phyloP scores from a whole-genome alignment of 2,888 invertebrate genomes.

The Patella ulyssiponensis region DNA sequence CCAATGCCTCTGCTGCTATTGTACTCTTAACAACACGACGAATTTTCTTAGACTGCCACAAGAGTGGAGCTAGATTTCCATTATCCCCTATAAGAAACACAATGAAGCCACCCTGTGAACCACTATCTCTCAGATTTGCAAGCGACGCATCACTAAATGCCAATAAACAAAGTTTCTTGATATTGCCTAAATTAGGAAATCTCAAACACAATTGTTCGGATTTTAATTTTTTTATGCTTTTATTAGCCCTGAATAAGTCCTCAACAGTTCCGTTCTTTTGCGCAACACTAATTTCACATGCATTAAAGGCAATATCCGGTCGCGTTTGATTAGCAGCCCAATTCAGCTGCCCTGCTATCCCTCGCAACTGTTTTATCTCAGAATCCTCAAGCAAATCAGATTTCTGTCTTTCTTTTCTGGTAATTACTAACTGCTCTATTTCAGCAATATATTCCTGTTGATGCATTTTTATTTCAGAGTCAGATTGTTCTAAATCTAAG shows the following conservation, averaged over 20 bases:
- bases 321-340: neutral
- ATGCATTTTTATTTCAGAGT: no score
- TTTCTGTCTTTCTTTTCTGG: no score
- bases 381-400: no score
- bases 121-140: neutral
- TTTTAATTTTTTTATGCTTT: neutral
- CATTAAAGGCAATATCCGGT: neutral
- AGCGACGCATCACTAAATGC: neutral
- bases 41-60: neutral
- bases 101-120: neutral
- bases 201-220: neutral
- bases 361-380: no score
- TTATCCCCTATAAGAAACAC: neutral
- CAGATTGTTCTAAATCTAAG: no score
- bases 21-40: neutral
- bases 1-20: neutral
- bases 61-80: neutral
- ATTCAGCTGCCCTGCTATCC: neutral
- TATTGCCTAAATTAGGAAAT: constrained; percentile 7
- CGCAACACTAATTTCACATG: constrained; percentile 1
- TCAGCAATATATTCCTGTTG: no score
- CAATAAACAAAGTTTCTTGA: no score
- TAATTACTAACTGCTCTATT: no score
- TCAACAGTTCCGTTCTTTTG: neutral
- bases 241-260: neutral